phyloP scores from a whole-genome alignment of 2,888 invertebrate genomes.

The Chouioia cunea region DNA sequence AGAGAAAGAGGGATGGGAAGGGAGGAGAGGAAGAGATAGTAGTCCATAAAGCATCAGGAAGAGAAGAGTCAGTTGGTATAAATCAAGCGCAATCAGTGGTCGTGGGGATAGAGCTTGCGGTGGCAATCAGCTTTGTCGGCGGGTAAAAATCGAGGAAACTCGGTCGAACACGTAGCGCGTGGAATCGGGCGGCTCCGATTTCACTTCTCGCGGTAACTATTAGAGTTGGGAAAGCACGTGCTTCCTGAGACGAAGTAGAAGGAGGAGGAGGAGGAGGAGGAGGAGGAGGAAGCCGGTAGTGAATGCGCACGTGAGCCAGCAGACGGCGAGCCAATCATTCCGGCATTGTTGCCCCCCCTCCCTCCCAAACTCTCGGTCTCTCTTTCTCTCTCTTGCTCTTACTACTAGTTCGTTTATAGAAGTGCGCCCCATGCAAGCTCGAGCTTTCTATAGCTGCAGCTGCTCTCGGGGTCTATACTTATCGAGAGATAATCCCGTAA shows the following conservation, averaged over 20 bases:
- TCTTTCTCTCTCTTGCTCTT: neutral
- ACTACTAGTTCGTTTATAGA: neutral
- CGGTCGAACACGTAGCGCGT: too few relatives aligned
- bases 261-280: too few relatives aligned
- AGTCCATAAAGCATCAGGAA: too few relatives aligned
- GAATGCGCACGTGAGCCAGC: slow-evolving; percentile 55
- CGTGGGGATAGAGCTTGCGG: too few relatives aligned
- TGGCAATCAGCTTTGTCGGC: too few relatives aligned
- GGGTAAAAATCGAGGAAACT: too few relatives aligned
- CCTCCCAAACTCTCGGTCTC: too few relatives aligned
- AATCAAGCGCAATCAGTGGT: too few relatives aligned
- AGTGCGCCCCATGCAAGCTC: neutral
- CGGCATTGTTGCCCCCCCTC: slow-evolving; percentile 58
- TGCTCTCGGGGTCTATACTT: slow-evolving; percentile 1
- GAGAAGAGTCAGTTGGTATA: too few relatives aligned
- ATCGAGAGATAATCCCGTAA: slow-evolving; percentile 28
- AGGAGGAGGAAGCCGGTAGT: slow-evolving; percentile 34
- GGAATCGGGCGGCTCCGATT: too few relatives aligned
- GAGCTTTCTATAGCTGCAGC: neutral
- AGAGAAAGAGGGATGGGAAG: too few relatives aligned
- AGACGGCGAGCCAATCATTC: slow-evolving; percentile 63
- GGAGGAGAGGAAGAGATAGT: too few relatives aligned
- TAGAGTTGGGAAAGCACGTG: slow-evolving; percentile 35
- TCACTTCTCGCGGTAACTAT: slow-evolving; percentile 7
- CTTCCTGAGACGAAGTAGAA: slow-evolving; percentile 1